Evolutionary conservation across 2,113 vertebrate genomes (phyloP).

Genomic region (Microcebus tavaratra): DNA sequence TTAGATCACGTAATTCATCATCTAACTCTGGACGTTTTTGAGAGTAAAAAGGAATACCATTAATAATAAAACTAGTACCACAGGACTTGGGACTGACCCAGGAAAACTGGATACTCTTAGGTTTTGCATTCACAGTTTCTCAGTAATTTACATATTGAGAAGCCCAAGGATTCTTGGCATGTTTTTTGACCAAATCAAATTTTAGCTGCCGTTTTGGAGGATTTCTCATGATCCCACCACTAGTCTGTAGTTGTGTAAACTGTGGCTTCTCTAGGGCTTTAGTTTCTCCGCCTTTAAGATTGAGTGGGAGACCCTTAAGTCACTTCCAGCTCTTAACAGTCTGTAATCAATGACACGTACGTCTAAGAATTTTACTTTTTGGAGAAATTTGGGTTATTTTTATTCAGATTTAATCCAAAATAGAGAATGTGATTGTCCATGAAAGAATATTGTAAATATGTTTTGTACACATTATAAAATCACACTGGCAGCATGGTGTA

Average conservation of each 20-base stretch:
- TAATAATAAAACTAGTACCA: neutral
- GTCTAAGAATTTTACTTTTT: neutral
- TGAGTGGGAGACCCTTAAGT: neutral
- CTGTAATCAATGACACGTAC: neutral
- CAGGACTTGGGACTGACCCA: neutral
- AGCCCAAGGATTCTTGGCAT: neutral
- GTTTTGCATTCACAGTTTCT: neutral
- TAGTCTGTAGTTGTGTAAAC: neutral
- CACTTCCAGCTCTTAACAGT: neutral
- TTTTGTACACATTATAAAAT: neutral
- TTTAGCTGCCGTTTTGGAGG: neutral
- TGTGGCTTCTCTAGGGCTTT: neutral
- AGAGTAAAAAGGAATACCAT: neutral
- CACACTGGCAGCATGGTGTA: neutral
- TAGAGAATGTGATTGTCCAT: neutral
- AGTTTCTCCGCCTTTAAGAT: neutral
- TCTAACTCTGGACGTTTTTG: neutral
- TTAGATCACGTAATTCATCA: neutral
- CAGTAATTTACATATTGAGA: neutral
- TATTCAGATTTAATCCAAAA: neutral
- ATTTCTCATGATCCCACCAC: neutral
- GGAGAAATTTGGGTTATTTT: neutral
- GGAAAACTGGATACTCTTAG: neutral
- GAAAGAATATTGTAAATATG: neutral
- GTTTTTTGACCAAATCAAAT: neutral